A percentile compares a stretch with the other conserved stretches of the same genome.
These are phyloP conservation scores for Microcaecilia unicolor DNA, from an alignment of 2,797 vertebrate genomes.

Conservation along the genomic window DNA sequence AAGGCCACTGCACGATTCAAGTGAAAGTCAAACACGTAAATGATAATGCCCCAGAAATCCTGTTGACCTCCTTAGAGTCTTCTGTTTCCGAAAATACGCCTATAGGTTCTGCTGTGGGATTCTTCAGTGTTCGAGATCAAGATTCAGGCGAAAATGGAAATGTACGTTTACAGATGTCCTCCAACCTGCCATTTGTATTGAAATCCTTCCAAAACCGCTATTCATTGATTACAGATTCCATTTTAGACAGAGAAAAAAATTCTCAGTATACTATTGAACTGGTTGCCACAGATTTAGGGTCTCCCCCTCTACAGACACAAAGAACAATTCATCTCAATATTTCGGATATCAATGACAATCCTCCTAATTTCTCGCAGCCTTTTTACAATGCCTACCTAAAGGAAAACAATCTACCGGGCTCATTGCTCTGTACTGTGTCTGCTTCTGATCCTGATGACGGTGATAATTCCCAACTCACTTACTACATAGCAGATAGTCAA, in stretches of 20 bases:
- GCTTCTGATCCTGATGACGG: conserved; percentile 77
- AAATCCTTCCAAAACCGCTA: conserved; percentile 78
- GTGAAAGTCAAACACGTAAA: conserved; percentile 81
- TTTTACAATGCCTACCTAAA: conserved; percentile 79
- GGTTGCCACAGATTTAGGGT: conserved; percentile 73
- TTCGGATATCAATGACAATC: conserved; percentile 91
- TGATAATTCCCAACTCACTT: conserved; percentile 75
- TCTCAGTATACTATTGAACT: conserved; percentile 73
- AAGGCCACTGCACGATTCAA: conserved; percentile 85
- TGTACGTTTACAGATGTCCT: conserved; percentile 66
- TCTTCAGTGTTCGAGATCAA: conserved; percentile 76
- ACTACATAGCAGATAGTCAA: conserved; percentile 70
- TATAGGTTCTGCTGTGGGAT: conserved; percentile 73
- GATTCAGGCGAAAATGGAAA: conserved; percentile 79
- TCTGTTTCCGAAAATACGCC: conserved; percentile 73
- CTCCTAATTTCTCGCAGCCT: conserved; percentile 75
- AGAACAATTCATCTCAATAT: conserved; percentile 73
- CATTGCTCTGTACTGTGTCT: conserved; percentile 70
- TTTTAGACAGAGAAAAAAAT: conserved; percentile 73
- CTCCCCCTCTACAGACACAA: conserved; percentile 67
- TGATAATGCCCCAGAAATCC: conserved; percentile 82
- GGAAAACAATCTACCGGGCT: conserved; percentile 79
- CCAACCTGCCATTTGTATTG: conserved; percentile 73
- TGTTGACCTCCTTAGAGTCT: conserved; percentile 73
- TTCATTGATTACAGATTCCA: conserved; percentile 67